A percentile compares a stretch with the other conserved stretches of the same genome.
These are phyloP conservation scores for Malthinus seriepunctatus DNA, from an alignment of 2,888 invertebrate genomes.

Conservation along the genomic window DNA sequence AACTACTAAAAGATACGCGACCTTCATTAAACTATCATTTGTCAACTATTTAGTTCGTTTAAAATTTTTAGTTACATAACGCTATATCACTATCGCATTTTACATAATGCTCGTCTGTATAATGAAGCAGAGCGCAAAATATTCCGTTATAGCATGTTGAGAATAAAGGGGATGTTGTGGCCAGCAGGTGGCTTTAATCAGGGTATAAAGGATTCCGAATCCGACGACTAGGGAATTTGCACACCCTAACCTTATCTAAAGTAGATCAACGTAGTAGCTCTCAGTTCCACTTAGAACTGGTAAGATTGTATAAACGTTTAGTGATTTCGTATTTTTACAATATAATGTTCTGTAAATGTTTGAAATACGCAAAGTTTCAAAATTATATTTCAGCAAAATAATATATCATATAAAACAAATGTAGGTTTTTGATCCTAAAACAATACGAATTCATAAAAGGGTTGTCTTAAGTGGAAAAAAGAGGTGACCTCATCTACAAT, in stretches of 20 bases:
- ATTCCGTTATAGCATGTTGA: slow-evolving; percentile 21
- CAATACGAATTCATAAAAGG: no score
- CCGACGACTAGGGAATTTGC: slow-evolving; percentile 36
- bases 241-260: slow-evolving; percentile 36
- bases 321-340: slow-evolving; percentile 4
- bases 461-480: no score
- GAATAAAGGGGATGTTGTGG: slow-evolving; percentile 24
- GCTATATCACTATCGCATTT: slow-evolving; percentile 10
- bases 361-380: no score
- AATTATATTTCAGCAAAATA: no score
- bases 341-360: no score
- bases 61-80: slow-evolving; percentile 7
- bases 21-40: slow-evolving; percentile 28
- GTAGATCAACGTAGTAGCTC: slow-evolving; percentile 34
- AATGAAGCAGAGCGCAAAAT: slow-evolving; percentile 25
- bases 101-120: slow-evolving; percentile 5
- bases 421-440: no score
- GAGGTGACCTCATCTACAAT: no score
- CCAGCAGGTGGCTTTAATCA: slow-evolving; percentile 33
- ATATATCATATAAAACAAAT: no score
- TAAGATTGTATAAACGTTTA: slow-evolving; percentile 18
- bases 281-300: slow-evolving; percentile 25
- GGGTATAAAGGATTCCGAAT: slow-evolving; percentile 34
- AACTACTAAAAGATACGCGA: slow-evolving; percentile 20
- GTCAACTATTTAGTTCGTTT: slow-evolving; percentile 16